phyloP scores from a whole-genome alignment of 2,797 vertebrate species.

The Paramormyrops hopkinsi region DNA sequence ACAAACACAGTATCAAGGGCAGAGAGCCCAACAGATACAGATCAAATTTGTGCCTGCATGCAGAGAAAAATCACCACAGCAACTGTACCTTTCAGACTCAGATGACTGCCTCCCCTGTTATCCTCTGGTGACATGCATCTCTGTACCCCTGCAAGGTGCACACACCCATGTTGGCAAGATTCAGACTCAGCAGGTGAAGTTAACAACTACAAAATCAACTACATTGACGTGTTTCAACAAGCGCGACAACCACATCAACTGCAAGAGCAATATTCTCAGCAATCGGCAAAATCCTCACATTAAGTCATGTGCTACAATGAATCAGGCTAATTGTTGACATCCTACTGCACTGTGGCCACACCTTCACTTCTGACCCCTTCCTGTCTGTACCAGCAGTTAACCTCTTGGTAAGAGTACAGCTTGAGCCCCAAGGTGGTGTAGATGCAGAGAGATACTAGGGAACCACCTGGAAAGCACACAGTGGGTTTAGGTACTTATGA shows the following conservation, averaged over 20 bases:
- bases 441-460: conserved; percentile 40
- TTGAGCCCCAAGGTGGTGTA: conserved; percentile 39
- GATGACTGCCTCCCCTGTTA: conserved; percentile 29
- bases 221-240: neutral
- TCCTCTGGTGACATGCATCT: neutral
- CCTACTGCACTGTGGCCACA: neutral
- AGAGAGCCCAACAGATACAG: neutral
- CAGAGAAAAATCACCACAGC: neutral
- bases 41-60: neutral
- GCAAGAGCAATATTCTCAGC: neutral
- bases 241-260: neutral
- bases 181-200: neutral
- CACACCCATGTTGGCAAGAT: neutral
- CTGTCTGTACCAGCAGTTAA: conserved; percentile 41
- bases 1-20: neutral
- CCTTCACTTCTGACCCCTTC: conserved; percentile 12
- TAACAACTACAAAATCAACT: neutral
- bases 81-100: conserved; percentile 35
- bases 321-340: neutral
- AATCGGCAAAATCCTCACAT: neutral
- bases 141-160: neutral
- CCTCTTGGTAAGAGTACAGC: conserved; percentile 42
- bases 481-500: neutral
- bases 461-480: conserved; percentile 42
- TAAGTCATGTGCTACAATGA: neutral